These are phyloP conservation scores for Pammene fasciana DNA, from an alignment of 2,888 invertebrate species.

Conservation along the genomic window DNA sequence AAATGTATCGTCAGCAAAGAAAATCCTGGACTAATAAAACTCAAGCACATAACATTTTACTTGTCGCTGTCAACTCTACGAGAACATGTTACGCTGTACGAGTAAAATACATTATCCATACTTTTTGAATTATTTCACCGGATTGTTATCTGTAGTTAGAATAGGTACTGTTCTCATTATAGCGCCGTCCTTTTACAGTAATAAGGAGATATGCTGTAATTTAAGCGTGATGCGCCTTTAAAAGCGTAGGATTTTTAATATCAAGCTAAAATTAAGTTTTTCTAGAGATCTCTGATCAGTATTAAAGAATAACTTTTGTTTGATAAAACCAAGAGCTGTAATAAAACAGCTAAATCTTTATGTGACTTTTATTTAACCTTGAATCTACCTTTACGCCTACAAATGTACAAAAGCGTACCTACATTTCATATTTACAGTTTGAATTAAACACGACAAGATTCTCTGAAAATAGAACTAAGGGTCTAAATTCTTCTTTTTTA, in stretches of 20 bases:
- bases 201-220: background rate
- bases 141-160: slow-evolving; percentile 11
- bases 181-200: background rate
- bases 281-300: background rate
- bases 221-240: background rate
- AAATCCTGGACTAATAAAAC: slow-evolving; percentile 27
- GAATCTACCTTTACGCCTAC: too few relatives aligned
- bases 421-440: too few relatives aligned
- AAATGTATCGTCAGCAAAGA: slow-evolving; percentile 23
- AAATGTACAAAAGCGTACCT: too few relatives aligned
- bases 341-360: background rate
- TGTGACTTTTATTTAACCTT: too few relatives aligned
- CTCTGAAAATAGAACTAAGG: too few relatives aligned
- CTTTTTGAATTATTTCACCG: slow-evolving; percentile 21
- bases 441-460: too few relatives aligned
- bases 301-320: background rate
- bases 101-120: slow-evolving; percentile 28
- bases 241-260: background rate
- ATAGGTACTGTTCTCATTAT: slow-evolving; percentile 2
- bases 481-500: too few relatives aligned
- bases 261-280: background rate
- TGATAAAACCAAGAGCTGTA: background rate
- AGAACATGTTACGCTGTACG: slow-evolving; percentile 29
- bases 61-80: slow-evolving; percentile 34
- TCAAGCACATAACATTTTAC: slow-evolving; percentile 41